A percentile compares a stretch with the other conserved stretches of the same genome.
Conservation (phyloP, 2,797 vertebrate genomes). For the Pelochelys cantorii region DNA sequence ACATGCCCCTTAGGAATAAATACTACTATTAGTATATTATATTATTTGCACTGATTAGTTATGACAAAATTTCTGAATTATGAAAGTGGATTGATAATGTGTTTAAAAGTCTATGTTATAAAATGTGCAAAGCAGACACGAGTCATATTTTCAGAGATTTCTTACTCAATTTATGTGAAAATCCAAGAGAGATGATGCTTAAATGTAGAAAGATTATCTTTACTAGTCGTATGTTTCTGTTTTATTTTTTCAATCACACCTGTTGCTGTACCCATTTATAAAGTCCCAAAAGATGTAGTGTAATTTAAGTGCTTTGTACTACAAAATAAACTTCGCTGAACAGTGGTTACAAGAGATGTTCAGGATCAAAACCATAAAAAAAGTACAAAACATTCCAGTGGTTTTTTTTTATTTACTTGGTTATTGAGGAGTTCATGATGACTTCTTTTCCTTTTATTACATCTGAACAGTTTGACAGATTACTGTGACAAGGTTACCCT, state of each 20-base stretch:
- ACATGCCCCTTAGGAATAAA: not conserved
- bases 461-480: conserved; percentile 80
- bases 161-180: not conserved
- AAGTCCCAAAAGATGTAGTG: not conserved
- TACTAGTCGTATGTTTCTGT: not conserved
- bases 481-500: conserved; percentile 81
- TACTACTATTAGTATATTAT: not conserved
- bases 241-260: not conserved
- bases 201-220: not conserved
- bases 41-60: not conserved
- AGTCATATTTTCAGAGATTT: not conserved
- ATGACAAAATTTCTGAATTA: not conserved
- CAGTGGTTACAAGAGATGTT: conserved; percentile 37
- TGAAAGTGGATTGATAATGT: not conserved
- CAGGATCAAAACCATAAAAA: conserved; percentile 57
- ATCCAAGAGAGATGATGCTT: not conserved
- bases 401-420: conserved; percentile 71
- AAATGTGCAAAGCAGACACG: not conserved
- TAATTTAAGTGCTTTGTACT: conserved; percentile 16
- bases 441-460: conserved; percentile 80
- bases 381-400: conserved; percentile 49
- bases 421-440: conserved; percentile 65
- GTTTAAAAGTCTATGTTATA: not conserved
- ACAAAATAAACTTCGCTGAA: conserved; percentile 44
- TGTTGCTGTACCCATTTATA: conserved; percentile 3